A percentile compares a stretch with the other conserved stretches of the same genome.
These are phyloP conservation scores for Solenopsis fugax DNA, from an alignment of 1,140 invertebrate species.

Conservation along the genomic window DNA sequence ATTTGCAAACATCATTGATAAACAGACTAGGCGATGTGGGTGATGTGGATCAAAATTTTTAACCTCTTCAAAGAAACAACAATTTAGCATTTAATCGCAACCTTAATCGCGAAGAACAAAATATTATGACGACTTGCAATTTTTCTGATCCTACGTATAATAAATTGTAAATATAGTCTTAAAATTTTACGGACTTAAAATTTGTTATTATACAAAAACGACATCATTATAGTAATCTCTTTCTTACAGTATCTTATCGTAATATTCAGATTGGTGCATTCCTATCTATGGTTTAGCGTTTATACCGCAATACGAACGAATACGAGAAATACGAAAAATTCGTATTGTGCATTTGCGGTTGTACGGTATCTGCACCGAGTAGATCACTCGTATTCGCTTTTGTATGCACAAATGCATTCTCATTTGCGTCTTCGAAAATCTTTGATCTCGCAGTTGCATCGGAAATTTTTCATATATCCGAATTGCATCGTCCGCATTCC, in stretches of 20 bases:
- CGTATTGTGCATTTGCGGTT: not conserved
- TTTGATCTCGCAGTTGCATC: constrained; percentile 67
- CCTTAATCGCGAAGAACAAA: not conserved
- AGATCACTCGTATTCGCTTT: constrained; percentile 39
- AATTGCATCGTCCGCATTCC: constrained; percentile 38
- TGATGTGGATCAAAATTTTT: not conserved
- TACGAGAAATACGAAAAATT: not conserved
- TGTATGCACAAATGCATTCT: constrained; percentile 38
- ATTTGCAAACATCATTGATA: constrained; percentile 35
- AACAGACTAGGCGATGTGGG: constrained; percentile 14
- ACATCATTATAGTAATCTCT: not conserved
- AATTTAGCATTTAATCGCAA: constrained; percentile 6
- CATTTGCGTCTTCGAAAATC: constrained; percentile 38
- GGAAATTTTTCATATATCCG: constrained; percentile 67
- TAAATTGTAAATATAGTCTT: not conserved
- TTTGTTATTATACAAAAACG: not conserved
- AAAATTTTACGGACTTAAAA: not conserved
- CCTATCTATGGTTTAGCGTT: not conserved
- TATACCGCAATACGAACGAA: not conserved
- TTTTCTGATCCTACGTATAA: not conserved
- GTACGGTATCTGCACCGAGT: not conserved
- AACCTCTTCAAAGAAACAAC: not conserved
- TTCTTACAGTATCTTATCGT: not conserved
- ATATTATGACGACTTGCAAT: not conserved
- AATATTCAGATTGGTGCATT: not conserved